Conservation (phyloP, 2,113 vertebrate species). For the Esox niger region DNA sequence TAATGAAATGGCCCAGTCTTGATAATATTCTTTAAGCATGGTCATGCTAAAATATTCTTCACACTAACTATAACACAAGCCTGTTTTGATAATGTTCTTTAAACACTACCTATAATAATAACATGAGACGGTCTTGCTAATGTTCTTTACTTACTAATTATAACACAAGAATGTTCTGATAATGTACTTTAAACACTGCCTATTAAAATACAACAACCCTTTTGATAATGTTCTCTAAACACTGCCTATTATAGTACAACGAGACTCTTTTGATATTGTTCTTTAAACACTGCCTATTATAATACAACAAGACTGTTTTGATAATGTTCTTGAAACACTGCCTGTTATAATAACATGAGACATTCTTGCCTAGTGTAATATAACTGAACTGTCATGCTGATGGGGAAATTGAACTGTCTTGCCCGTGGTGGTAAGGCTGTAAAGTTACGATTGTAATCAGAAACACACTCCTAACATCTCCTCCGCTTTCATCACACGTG, state of each 20-base stretch:
- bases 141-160: neutral
- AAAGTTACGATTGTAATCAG: neutral
- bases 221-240: slow-evolving; percentile 3
- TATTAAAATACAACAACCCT: too few relatives aligned
- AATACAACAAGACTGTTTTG: too few relatives aligned
- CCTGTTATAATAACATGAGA: neutral
- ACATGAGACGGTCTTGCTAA: too few relatives aligned
- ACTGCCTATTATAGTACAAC: too few relatives aligned
- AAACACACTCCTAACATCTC: neutral
- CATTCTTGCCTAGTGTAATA: slow-evolving; percentile 27
- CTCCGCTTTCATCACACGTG: neutral
- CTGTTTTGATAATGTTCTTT: slow-evolving; percentile 3
- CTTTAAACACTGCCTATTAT: slow-evolving; percentile 4
- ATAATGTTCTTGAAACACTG: slow-evolving; percentile 5
- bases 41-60: too few relatives aligned
- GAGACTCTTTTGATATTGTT: too few relatives aligned
- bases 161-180: too few relatives aligned
- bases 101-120: too few relatives aligned
- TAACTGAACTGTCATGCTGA: slow-evolving; percentile 48
- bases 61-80: too few relatives aligned
- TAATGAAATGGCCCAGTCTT: too few relatives aligned
- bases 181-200: slow-evolving; percentile 1
- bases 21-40: neutral
- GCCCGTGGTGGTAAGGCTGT: neutral
- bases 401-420: neutral